Evolutionary conservation across 2,888 invertebrate genomes (phyloP).

Genomic region (Nephrocerus scutellatus): DNA sequence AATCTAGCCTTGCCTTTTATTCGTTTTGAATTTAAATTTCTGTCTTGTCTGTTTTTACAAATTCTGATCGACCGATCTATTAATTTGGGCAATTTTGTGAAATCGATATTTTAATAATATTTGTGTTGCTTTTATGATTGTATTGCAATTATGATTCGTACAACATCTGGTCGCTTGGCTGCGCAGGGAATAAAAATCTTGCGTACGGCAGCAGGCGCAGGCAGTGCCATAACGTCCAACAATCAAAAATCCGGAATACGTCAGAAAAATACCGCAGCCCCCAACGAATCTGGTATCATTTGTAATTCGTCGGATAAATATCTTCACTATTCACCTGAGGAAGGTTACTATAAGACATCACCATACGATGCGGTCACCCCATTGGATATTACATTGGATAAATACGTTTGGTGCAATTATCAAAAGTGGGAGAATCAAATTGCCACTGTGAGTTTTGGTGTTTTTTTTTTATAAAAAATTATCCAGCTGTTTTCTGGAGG

Average conservation of each 20-base stretch:
- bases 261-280: conserved; percentile 32
- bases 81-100: too few species aligned
- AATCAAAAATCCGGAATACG: too few species aligned
- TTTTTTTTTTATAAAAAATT: too few species aligned
- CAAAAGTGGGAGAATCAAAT: conserved; percentile 59
- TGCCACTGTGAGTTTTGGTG: conserved; percentile 59
- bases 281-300: conserved; percentile 28
- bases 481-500: too few species aligned
- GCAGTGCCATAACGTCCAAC: conserved; percentile 27
- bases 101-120: too few species aligned
- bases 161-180: conserved; percentile 25
- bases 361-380: conserved; percentile 49
- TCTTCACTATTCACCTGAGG: conserved; percentile 32
- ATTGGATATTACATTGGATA: conserved; percentile 53
- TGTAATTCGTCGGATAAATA: conserved; percentile 35
- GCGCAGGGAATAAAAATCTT: conserved; percentile 20
- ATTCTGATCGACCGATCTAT: too few species aligned
- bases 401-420: conserved; percentile 56
- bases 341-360: conserved; percentile 47
- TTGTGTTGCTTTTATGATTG: too few species aligned
- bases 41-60: too few species aligned
- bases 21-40: too few species aligned
- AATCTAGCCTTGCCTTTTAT: too few species aligned
- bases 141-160: conserved; percentile 34
- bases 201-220: conserved; percentile 16